Base-by-base conservation (phyloP, 2,113 vertebrate species). In the Amia ocellicauda region DNA sequence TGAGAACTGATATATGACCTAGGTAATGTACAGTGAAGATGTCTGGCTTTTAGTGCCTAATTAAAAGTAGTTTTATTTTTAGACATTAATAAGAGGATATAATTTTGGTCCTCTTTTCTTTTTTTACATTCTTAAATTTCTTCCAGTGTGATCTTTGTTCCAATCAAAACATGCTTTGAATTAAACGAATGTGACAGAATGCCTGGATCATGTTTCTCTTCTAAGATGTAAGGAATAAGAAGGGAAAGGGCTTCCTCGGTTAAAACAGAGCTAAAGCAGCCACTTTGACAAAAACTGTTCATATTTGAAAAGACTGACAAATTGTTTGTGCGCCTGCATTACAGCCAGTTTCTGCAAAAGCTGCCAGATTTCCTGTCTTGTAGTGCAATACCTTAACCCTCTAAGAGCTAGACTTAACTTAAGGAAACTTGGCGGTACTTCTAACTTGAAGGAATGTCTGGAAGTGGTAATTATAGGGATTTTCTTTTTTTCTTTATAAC, bases 141-240 rank as follows among this genome's bases (percentile, higher is more conserved):
- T 85, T 82, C 83, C 74, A 73, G 84, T 67, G 77, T 84, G 87
- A 86, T 78, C 83, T 83, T 86, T 84, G 85, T 87, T 87, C 84
- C 82, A 89, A 87, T 88, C 81, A 90, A 89, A 91, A 89, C 80
- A 89, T 88, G 82, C 79, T 88, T 89, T 75, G 79, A 89, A 89
- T 89, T 88, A 89, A 87, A 88, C 86, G 80, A 88, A 86, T 85
- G 80, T 86, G 79, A 85, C 83, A 76, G 75, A 87, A 88, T 83
- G 75, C 66, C 83, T 78, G 84, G 86, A 85, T 92, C 88, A 64
- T 76, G 78, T 93, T 93, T 87, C 88, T 83, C 75, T 80, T 86
- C 82, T 79, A 83, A 89, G 84, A 86, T 85, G 84, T 85, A 83
- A 79, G 83, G 79, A 83, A 31, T 79, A 59, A 71, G 86, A 85